These are phyloP conservation scores for Nylanderia fulva DNA, from an alignment of 1,140 invertebrate genomes.

Conservation along the genomic window DNA sequence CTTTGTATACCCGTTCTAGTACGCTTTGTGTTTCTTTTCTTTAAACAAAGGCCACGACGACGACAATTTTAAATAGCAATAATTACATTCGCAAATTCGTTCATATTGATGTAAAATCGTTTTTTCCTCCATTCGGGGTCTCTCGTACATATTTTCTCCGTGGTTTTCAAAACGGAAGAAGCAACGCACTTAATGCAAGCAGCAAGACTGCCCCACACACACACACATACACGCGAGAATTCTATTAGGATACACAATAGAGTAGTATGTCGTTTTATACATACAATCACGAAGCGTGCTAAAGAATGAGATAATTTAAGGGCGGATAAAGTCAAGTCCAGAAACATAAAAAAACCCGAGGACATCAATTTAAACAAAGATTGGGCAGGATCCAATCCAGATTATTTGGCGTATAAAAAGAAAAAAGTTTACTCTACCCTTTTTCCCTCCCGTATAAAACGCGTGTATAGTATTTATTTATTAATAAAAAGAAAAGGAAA, in stretches of 20 bases:
- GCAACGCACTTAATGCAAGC: slow-evolving; percentile 1
- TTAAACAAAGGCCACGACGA: background rate
- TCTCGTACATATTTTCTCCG: background rate
- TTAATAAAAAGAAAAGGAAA: slow-evolving; percentile 63
- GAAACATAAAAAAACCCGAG: too few relatives aligned
- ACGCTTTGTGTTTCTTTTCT: slow-evolving; percentile 45
- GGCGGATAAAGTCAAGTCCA: slow-evolving; percentile 11
- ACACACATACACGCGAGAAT: background rate
- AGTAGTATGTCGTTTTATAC: slow-evolving; percentile 38
- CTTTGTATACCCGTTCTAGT: slow-evolving; percentile 38
- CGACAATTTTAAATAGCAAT: slow-evolving; percentile 48
- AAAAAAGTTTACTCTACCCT: slow-evolving; percentile 32
- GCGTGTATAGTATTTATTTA: slow-evolving; percentile 83
- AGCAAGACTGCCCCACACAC: slow-evolving; percentile 36
- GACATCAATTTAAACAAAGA: slow-evolving; percentile 61
- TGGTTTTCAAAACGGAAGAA: background rate
- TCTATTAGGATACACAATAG: slow-evolving; percentile 12
- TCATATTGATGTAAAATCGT: slow-evolving; percentile 11
- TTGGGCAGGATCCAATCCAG: slow-evolving; percentile 83
- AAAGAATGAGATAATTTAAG: slow-evolving; percentile 4
- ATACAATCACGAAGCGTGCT: slow-evolving; percentile 56
- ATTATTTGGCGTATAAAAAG: slow-evolving; percentile 52
- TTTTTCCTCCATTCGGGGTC: background rate
- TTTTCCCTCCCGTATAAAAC: background rate
- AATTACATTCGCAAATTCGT: slow-evolving; percentile 29